Conservation (phyloP, 2,797 vertebrate species). For the Typhlichthys subterraneus region DNA sequence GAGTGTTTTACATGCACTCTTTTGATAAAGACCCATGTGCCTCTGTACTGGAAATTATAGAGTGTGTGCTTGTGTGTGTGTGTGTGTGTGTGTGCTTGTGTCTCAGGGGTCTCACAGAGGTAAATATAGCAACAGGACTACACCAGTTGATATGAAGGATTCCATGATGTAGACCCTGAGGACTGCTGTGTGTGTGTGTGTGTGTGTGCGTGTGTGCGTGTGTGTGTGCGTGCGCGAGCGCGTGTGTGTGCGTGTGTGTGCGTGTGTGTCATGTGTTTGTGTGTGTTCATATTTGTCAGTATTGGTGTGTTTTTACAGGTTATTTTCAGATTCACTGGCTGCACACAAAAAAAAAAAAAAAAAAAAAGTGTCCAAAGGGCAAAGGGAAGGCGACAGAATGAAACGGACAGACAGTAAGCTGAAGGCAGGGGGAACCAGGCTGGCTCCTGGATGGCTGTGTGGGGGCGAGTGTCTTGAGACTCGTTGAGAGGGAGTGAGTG, state of each 20-base stretch:
- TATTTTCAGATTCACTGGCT: slow-evolving; percentile 20
- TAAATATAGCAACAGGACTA: slow-evolving; percentile 81
- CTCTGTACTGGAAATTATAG: slow-evolving; percentile 66
- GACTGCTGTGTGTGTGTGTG: slow-evolving; percentile 1
- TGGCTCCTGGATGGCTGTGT: slow-evolving; percentile 71
- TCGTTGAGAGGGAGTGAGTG: slow-evolving; percentile 72
- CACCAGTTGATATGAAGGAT: slow-evolving; percentile 77
- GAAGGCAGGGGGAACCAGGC: slow-evolving; percentile 31
- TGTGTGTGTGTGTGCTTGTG: slow-evolving; percentile 50
- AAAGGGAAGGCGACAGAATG: slow-evolving; percentile 11
- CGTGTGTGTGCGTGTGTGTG: slow-evolving; percentile 11
- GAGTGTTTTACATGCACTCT: slow-evolving; percentile 68
- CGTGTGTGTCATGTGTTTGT: neutral
- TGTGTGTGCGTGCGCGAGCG: slow-evolving; percentile 4
- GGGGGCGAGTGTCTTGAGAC: slow-evolving; percentile 69
- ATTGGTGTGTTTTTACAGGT: slow-evolving; percentile 24
- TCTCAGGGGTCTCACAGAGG: slow-evolving; percentile 66
- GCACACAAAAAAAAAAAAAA: slow-evolving; percentile 28
- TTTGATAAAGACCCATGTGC: slow-evolving; percentile 68
- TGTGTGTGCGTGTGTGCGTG: slow-evolving; percentile 13
- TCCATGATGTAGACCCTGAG: slow-evolving; percentile 58
- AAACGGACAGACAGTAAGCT: slow-evolving; percentile 30
- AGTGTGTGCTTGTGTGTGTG: neutral
- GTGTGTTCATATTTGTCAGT: slow-evolving; percentile 19
- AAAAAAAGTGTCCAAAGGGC: slow-evolving; percentile 23